phyloP scores from a whole-genome alignment of 1,140 invertebrate species.

The Diabrotica virgifera region DNA sequence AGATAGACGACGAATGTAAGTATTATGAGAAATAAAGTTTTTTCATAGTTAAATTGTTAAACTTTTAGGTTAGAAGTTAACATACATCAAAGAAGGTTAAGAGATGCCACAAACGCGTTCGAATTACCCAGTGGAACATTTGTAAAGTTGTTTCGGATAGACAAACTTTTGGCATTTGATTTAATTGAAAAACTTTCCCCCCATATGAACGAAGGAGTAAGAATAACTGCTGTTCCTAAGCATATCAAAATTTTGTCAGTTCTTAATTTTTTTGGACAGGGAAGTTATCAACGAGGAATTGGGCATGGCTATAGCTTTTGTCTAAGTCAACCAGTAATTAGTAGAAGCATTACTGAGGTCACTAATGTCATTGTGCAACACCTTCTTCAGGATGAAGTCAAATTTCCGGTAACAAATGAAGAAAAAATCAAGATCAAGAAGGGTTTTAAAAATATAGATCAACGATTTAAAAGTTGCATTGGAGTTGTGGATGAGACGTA shows the following conservation, averaged over 20 bases:
- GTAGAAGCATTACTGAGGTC: background rate
- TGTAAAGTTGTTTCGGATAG: too few relatives aligned
- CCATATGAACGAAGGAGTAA: too few relatives aligned
- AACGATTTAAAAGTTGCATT: background rate
- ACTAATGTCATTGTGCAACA: background rate
- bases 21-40: too few relatives aligned
- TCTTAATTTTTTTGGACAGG: slow-evolving; percentile 7
- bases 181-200: too few relatives aligned
- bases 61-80: too few relatives aligned
- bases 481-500: background rate
- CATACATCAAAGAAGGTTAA: too few relatives aligned
- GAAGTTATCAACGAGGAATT: background rate
- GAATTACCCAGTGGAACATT: too few relatives aligned
- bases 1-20: too few relatives aligned
- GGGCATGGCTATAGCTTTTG: background rate
- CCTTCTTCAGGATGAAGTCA: background rate
- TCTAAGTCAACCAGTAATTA: slow-evolving; percentile 1
- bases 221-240: background rate
- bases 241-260: background rate
- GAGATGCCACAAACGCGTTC: too few relatives aligned
- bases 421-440: background rate
- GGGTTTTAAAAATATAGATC: background rate
- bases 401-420: background rate
- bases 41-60: too few relatives aligned
- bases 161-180: too few relatives aligned